Evolutionary conservation across 1,140 invertebrate species (phyloP).

Genomic region (Rhopalosiphum padi): DNA sequence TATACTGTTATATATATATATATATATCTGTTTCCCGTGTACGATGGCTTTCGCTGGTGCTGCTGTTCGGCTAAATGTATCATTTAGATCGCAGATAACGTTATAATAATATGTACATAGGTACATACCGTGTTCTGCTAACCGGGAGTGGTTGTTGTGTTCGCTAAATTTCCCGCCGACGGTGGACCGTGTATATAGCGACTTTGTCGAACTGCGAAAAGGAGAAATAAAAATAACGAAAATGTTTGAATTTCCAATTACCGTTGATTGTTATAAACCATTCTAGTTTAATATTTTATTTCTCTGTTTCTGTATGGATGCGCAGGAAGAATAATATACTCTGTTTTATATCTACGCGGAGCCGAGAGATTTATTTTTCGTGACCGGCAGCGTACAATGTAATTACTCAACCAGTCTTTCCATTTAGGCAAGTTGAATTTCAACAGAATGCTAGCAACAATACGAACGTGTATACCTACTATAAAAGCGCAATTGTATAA

Average conservation of each 20-base stretch:
- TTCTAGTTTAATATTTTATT: not conserved
- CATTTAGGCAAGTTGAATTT: slow-evolving; percentile 12
- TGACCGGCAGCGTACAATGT: not conserved
- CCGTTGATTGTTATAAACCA: not conserved
- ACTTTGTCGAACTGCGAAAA: not conserved
- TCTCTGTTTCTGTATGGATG: not conserved
- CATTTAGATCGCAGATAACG: not conserved
- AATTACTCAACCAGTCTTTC: slow-evolving; percentile 32
- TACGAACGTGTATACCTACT: not conserved
- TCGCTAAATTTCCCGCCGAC: not conserved
- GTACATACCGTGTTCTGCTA: not conserved
- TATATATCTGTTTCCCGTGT: not conserved
- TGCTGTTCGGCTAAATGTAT: not conserved
- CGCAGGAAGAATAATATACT: not conserved
- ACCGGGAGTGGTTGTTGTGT: not conserved
- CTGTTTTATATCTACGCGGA: not conserved
- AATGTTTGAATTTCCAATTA: not conserved
- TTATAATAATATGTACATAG: not conserved
- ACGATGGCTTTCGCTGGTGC: too few species aligned
- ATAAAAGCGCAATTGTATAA: not conserved
- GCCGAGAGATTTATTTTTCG: not conserved
- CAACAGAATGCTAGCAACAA: not conserved
- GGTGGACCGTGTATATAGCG: not conserved
- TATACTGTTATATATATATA: too few species aligned
- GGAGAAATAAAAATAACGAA: not conserved